Evolutionary conservation across 1,140 invertebrate species (phyloP).

Genomic region (Aethina tumida): DNA sequence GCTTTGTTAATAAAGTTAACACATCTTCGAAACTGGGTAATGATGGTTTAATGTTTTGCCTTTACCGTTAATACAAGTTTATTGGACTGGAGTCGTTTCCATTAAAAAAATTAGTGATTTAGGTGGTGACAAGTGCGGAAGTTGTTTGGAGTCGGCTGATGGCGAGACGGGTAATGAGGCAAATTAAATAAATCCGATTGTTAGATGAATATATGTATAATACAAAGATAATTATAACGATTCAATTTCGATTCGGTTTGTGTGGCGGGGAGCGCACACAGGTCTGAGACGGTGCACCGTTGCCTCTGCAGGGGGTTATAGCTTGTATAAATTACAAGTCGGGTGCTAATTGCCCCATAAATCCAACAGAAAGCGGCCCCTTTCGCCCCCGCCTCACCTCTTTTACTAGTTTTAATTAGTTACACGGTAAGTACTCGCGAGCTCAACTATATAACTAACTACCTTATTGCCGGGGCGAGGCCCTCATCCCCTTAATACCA

Average conservation of each 20-base stretch:
- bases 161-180: no score
- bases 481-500: no score
- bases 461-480: constrained; percentile 14
- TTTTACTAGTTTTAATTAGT: constrained; percentile 32
- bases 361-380: constrained; percentile 18
- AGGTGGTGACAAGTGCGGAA: no score
- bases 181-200: no score
- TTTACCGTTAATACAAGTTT: no score
- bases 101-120: no score
- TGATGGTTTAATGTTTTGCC: no score
- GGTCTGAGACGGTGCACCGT: constrained; percentile 14
- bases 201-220: no score
- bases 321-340: constrained; percentile 30
- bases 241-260: constrained; percentile 16
- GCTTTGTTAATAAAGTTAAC: no score
- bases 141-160: no score
- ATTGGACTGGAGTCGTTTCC: no score
- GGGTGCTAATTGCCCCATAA: constrained; percentile 30
- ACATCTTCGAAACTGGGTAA: no score
- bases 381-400: constrained; percentile 13
- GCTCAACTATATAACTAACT: constrained; percentile 20
- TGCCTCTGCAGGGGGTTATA: constrained; percentile 17
- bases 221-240: constrained; percentile 21
- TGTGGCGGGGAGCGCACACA: constrained; percentile 9
- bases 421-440: constrained; percentile 27